Evolutionary conservation across 1,140 invertebrate species (phyloP), one percentile per base, ranked within the genome.

Genomic region (Ooceraea biroi): DNA sequence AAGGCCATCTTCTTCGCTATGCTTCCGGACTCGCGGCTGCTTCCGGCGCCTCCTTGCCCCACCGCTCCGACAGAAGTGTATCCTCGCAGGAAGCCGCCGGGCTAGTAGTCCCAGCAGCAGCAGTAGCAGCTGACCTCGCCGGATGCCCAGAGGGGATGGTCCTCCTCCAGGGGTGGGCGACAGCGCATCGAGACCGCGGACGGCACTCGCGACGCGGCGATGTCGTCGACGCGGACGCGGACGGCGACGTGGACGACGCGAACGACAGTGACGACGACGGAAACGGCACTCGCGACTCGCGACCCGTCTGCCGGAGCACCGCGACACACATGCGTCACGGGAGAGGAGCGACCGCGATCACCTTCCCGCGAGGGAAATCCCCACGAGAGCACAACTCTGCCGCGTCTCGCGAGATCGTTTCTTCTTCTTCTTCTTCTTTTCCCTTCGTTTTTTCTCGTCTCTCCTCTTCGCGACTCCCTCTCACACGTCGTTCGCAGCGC

Each of bases 1-100:
- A 94, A 94, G 92, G 94, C 94, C 94, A 94, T 94, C 92, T 94
- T 94, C 91, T 94, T 92, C 82, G 92, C 90, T 94, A 93, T 91
- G 91, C 91, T 94, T 91, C 91, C 91, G 91, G 92, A 90, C 85
- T 92, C 90, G 89, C 91, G 91, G 87, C 91, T 93, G 90, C 88
- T 93, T 90, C 91, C 93, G 90, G 93, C 90, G 87, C 93, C 93
- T 90, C 90, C 92, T 92, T 94, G 93, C 90, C 92, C 93, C 94
- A 93, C 91, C 76, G 90, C 90, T 93, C 85, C 88, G 76, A 83
- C 71, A 82, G 78, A 88, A 74, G 82, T 85, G 52, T 85, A 83
- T 76, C 84, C 83, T 84, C 73, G 83, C 82, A 86, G 71, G 63
- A 72, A 73, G 84, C 87, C 52, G 82, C 85, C 78, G 89, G 86